Evolutionary conservation across 1,140 invertebrate species (phyloP).

Genomic region (Aphis gossypii): DNA sequence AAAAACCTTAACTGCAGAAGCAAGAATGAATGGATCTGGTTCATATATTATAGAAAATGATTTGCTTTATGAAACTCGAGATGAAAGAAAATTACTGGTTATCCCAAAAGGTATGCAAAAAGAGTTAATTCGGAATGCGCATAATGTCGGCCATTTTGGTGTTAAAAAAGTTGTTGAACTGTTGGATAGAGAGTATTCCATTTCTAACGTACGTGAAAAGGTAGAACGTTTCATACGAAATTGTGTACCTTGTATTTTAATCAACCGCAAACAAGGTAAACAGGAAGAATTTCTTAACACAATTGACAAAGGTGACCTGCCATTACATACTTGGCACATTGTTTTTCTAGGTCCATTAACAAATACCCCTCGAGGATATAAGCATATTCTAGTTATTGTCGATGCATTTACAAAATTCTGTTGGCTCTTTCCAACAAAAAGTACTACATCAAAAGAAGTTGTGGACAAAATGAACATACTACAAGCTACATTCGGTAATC

Average conservation of each 20-base stretch:
- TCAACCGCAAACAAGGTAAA: neutral
- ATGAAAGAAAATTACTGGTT: neutral
- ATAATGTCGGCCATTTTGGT: neutral
- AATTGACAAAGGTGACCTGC: neutral
- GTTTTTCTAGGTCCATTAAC: neutral
- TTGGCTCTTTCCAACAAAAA: neutral
- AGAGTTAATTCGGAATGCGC: neutral
- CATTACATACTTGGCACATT: neutral
- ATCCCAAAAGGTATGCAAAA: neutral
- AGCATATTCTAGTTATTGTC: neutral
- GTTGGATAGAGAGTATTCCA: conserved; percentile 4
- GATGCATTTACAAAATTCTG: conserved; percentile 46
- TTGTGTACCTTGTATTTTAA: conserved; percentile 10
- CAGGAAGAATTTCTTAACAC: neutral
- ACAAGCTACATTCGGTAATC: conserved; percentile 21
- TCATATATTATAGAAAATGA: neutral
- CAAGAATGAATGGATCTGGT: neutral
- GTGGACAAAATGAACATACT: neutral
- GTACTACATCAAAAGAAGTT: neutral
- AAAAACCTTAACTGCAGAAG: neutral
- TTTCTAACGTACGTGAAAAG: neutral
- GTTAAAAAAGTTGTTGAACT: neutral
- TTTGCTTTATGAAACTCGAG: neutral
- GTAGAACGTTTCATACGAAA: neutral
- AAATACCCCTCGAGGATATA: neutral